phyloP scores from a whole-genome alignment of 2,888 invertebrate species.

The Dione vanillae region DNA sequence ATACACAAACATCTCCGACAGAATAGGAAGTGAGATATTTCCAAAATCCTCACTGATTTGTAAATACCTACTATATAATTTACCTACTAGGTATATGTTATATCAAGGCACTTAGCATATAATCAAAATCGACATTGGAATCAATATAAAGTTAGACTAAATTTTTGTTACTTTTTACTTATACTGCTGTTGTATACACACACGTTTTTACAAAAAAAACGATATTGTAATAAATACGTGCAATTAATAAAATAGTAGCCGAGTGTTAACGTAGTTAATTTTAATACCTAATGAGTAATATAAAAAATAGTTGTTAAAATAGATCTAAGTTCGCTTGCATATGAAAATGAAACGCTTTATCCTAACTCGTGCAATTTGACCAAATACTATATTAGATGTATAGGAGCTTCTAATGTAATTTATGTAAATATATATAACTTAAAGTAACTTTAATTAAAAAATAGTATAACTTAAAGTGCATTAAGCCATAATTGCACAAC shows the following conservation, averaged over 20 bases:
- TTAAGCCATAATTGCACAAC: conserved; percentile 60
- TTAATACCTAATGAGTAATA: neutral
- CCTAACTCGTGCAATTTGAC: conserved; percentile 67
- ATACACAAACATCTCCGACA: neutral
- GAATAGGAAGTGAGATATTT: neutral
- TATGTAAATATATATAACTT: conserved; percentile 47
- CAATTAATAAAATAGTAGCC: conserved; percentile 14
- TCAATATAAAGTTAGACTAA: neutral
- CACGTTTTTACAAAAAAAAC: neutral
- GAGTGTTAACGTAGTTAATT: conserved; percentile 19
- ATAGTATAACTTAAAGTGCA: conserved; percentile 26
- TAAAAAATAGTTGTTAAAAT: neutral
- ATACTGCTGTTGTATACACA: neutral
- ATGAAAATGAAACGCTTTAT: conserved; percentile 69
- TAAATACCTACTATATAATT: neutral
- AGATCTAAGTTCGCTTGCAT: conserved; percentile 54
- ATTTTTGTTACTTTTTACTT: conserved; percentile 9
- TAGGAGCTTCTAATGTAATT: conserved; percentile 49
- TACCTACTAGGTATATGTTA: neutral
- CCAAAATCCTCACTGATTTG: neutral
- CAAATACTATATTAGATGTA: conserved; percentile 60
- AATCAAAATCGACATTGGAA: neutral
- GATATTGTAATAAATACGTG: conserved; percentile 8
- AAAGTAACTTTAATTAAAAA: no score
- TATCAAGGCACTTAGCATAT: neutral